Evolutionary conservation across 2,113 vertebrate genomes (phyloP).

Genomic region (Pygoscelis adeliae): DNA sequence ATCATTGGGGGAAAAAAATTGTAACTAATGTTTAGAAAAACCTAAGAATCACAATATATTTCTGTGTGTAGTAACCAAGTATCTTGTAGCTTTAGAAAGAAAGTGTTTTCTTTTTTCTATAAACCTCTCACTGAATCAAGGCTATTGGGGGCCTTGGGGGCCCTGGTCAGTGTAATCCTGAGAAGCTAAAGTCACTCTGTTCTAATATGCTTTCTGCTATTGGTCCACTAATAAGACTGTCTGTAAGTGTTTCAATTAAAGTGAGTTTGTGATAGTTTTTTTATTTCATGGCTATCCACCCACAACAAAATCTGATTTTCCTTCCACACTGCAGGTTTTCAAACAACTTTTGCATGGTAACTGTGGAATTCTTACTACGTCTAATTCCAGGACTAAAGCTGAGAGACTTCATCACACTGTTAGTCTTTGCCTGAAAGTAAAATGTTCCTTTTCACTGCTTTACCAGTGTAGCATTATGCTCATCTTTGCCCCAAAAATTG

Average conservation of each 20-base stretch:
- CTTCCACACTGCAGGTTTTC: background rate
- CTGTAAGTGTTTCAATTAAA: background rate
- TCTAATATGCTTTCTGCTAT: background rate
- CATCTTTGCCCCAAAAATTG: background rate
- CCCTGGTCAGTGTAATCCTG: background rate
- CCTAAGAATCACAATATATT: background rate
- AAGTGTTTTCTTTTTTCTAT: background rate
- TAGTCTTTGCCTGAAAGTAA: background rate
- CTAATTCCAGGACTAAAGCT: background rate
- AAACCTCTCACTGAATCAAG: background rate
- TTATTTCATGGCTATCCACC: background rate
- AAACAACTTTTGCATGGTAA: background rate
- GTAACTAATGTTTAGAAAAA: background rate
- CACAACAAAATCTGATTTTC: background rate
- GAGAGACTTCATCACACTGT: background rate
- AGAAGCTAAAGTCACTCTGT: background rate
- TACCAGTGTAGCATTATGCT: background rate
- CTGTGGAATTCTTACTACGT: background rate
- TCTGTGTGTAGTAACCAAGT: background rate
- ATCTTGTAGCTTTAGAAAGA: background rate
- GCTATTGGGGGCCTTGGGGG: background rate
- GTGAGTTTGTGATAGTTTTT: background rate
- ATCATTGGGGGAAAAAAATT: background rate
- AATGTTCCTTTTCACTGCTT: background rate
- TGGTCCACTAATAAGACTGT: background rate